These are phyloP conservation scores for Hermaeophaga mercurialis DNA, from an alignment of 2,888 invertebrate genomes.

Conservation along the genomic window DNA sequence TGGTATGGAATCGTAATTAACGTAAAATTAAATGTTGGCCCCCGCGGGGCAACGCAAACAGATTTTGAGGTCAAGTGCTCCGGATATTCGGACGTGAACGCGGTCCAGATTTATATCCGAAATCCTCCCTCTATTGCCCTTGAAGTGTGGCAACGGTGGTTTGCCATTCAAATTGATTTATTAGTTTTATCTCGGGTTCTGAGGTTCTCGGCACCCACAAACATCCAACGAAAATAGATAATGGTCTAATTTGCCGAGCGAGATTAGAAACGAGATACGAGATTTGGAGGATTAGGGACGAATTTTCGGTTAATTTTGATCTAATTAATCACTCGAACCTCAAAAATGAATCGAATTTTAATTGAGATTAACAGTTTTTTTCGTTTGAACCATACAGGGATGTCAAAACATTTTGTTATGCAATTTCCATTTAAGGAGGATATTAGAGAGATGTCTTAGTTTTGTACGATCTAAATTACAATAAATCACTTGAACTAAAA, in stretches of 20 bases:
- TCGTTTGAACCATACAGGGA: too few species aligned
- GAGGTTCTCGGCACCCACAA: background rate
- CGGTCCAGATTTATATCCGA: background rate
- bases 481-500: too few species aligned
- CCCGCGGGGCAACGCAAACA: constrained; percentile 30
- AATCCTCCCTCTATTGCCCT: background rate
- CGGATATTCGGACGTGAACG: background rate
- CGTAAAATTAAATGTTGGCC: constrained; percentile 40
- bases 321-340: too few species aligned
- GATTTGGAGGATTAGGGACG: background rate
- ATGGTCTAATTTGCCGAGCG: constrained; percentile 7
- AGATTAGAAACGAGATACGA: constrained; percentile 3
- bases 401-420: too few species aligned
- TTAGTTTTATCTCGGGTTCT: constrained; percentile 13
- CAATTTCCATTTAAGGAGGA: too few species aligned
- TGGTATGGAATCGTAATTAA: constrained; percentile 38
- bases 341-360: too few species aligned
- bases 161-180: constrained; percentile 35
- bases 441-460: too few species aligned
- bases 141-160: constrained; percentile 28
- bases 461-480: too few species aligned
- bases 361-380: too few species aligned
- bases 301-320: too few species aligned
- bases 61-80: constrained; percentile 17
- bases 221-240: constrained; percentile 7